Evolutionary conservation across 2,797 vertebrate species (phyloP).

Genomic region (Prionace glauca): DNA sequence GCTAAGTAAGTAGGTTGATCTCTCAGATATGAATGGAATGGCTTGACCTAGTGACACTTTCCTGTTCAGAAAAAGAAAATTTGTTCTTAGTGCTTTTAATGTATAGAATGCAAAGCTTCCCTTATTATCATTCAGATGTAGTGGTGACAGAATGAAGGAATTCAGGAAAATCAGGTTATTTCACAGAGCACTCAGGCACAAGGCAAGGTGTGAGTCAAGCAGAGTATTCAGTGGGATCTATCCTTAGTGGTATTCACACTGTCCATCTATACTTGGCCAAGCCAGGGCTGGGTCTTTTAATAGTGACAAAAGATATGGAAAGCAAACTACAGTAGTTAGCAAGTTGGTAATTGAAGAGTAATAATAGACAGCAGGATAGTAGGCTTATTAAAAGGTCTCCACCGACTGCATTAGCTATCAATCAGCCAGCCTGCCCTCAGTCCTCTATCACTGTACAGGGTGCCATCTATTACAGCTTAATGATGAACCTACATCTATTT

Average conservation of each 20-base stretch:
- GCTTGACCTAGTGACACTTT: neutral
- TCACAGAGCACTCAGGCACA: neutral
- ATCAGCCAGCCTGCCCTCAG: neutral
- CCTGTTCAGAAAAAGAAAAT: neutral
- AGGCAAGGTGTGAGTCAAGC: neutral
- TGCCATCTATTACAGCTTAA: conserved; percentile 9
- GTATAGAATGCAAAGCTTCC: neutral
- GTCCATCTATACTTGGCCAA: neutral
- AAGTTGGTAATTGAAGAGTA: neutral
- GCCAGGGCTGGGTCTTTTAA: neutral
- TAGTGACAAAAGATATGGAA: neutral
- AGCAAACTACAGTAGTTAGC: neutral
- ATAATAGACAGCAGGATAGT: neutral
- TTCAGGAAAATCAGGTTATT: neutral
- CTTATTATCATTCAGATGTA: neutral
- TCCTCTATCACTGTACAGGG: neutral
- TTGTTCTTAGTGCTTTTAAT: neutral
- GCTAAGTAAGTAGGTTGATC: neutral
- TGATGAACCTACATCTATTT: neutral
- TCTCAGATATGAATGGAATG: neutral
- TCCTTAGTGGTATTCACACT: neutral
- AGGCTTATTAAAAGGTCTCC: neutral
- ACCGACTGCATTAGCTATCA: neutral
- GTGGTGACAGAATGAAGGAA: neutral
- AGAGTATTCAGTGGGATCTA: neutral